Base-by-base conservation (phyloP, 2,888 invertebrate genomes). In the Mesodorylaimus sp. region DNA sequence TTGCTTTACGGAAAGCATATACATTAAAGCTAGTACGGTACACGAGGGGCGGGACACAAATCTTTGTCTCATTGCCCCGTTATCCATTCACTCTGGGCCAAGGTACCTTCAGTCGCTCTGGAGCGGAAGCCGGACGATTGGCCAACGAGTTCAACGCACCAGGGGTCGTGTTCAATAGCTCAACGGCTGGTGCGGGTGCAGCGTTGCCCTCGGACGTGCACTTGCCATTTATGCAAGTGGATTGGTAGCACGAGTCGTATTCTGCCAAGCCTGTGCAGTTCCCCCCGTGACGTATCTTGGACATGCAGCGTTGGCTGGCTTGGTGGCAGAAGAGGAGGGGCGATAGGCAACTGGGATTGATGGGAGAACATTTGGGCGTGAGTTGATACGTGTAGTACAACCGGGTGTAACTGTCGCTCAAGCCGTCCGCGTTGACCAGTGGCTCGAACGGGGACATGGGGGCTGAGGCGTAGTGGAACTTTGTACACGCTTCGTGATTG, bases 401-500 rank as follows among this genome's bases (percentile, higher is more conserved):
- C 24, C 3, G 2, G 3, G 41, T 43, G 26, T 48, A 48, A 3
- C 24, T 25, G 5, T 38, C 41, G 37, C 44, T 48, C 5, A 48
- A 24, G 24, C 48, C 48, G 28, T 48, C 48, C 2, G 24, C 7
- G 37, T 48, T 48, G 3, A 10, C 3, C 5, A 48, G 24, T 26
- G 38, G 24, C 16, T n/a, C 39, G 24, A 48, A 48, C 28, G 48
- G 48, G 3, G 3, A 5, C 48, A 48, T 48, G 2, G 5, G 24
- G 29, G 23, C 23, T n/a, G 21, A 7, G 23, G n/a, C 48, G n/a
- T 41, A 47, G 28, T 48, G 48, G 28, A n/a, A 48, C 10, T n/a
- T 41, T 3, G 48, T 47, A 21, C 48, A 48, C 3, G 48, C 48
- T 26, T 48, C 44, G 27, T 47, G 29, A 10, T 28, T 47, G 5